These are phyloP conservation scores for Struthidea cinerea DNA, from an alignment of 2,113 vertebrate species.

Conservation along the genomic window DNA sequence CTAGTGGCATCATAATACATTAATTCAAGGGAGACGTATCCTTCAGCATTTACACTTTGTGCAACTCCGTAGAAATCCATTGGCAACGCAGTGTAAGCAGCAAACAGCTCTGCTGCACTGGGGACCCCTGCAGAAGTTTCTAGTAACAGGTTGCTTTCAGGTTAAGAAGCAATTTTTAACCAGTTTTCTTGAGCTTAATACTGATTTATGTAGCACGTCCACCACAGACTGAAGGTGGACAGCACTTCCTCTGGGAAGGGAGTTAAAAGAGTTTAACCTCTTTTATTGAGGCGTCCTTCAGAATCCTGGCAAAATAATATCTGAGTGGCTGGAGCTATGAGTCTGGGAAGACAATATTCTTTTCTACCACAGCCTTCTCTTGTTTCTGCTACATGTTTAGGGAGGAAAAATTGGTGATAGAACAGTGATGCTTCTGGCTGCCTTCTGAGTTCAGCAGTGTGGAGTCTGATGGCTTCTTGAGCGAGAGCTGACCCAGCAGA, in stretches of 20 bases:
- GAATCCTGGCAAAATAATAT: background rate
- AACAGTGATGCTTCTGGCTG: background rate
- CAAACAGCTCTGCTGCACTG: background rate
- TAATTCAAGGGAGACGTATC: background rate
- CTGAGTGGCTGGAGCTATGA: background rate
- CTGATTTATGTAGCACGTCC: background rate
- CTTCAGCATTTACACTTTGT: background rate
- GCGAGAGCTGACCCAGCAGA: background rate
- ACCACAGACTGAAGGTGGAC: background rate
- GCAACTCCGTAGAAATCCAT: background rate
- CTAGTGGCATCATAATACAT: background rate
- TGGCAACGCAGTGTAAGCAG: background rate
- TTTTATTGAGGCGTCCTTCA: background rate
- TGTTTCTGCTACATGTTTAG: background rate
- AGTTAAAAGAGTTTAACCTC: background rate
- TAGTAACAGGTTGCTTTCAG: background rate
- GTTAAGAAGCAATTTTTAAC: background rate
- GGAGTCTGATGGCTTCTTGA: background rate
- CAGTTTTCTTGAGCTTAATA: background rate
- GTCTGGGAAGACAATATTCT: background rate
- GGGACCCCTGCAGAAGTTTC: background rate
- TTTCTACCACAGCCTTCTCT: background rate
- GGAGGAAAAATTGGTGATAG: background rate
- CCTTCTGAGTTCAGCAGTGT: background rate
- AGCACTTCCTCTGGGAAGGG: background rate